Percentiles rank a stretch among this genome's conserved stretches.
Conservation (phyloP, 2,113 vertebrate genomes). For the Cromileptes altivelis region DNA sequence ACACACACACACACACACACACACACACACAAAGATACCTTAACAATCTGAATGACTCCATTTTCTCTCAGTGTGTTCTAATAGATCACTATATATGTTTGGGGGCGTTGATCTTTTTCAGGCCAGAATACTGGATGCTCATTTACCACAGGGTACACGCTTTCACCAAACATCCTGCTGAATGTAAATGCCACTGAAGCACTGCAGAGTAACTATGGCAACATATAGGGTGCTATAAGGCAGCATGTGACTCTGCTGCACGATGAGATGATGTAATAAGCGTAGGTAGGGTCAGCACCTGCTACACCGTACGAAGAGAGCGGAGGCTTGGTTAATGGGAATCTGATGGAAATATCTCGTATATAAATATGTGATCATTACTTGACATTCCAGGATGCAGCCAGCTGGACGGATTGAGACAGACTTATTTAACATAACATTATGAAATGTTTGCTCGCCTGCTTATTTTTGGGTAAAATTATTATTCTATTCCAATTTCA, state of each 20-base stretch:
- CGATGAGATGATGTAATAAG: conserved; percentile 58
- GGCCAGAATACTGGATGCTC: background rate
- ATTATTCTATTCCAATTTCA: background rate
- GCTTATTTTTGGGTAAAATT: background rate
- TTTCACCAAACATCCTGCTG: conserved; percentile 36
- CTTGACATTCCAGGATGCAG: conserved; percentile 34
- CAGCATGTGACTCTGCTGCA: conserved; percentile 48
- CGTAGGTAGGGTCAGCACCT: conserved; percentile 62
- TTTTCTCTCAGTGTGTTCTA: background rate
- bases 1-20: conserved; percentile 4
- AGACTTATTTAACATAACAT: background rate
- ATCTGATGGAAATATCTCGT: conserved; percentile 13
- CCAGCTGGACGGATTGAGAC: background rate
- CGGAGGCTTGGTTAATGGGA: conserved; percentile 16
- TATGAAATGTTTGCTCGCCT: background rate
- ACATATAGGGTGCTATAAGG: conserved; percentile 59
- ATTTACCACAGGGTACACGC: conserved; percentile 12
- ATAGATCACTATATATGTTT: background rate
- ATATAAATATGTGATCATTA: conserved; percentile 4
- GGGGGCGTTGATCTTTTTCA: background rate
- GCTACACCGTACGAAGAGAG: conserved; percentile 11
- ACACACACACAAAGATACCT: background rate
- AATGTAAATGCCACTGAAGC: conserved; percentile 27
- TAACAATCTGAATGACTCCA: background rate
- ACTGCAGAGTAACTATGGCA: conserved; percentile 73